Base-by-base conservation (phyloP, 37 sponge, comb jelly and placozoan genomes). In the Cladorhizidae sp. region DNA sequence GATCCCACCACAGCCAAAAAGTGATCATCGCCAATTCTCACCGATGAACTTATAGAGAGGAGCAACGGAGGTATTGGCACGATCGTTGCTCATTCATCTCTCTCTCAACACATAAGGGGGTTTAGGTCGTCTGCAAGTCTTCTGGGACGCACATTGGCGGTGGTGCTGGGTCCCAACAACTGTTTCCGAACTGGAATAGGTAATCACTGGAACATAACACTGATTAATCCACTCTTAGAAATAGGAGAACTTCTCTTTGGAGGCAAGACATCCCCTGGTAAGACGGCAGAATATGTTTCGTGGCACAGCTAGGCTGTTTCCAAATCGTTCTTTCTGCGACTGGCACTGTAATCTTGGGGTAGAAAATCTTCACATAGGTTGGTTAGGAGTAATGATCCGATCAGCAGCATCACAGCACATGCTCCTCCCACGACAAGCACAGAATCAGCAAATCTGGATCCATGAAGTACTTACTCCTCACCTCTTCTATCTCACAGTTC, bases 41-140 rank as follows among this genome's bases (percentile, higher is more conserved):
- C 86, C 89, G 73, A 88, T 88, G 28, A 85, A 52, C 80, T 97
- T 93, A 78, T 88, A 89, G 32, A 80, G 71, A 1, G 94, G 67
- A 14, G 83, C 54, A 12, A 79, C 64, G 45, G 83, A 91, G 17
- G 70, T 25, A 23, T 86, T 73, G 6, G 88, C 82, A 54, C 85
- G 74, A 0, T 81, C 74, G 26, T 76, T n/a, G n/a, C n/a, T n/a
- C n/a, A n/a, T n/a, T n/a, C n/a, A n/a, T n/a, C n/a, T n/a, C n/a
- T n/a, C n/a, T n/a, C n/a, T n/a, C n/a, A n/a, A n/a, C n/a, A n/a
- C n/a, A n/a, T n/a, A n/a, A n/a, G n/a, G n/a, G n/a, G n/a, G n/a
- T n/a, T n/a, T n/a, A n/a, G n/a, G n/a, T n/a, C n/a, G n/a, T n/a
- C n/a, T n/a, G n/a, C n/a, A n/a, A n/a, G n/a, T 86, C 29, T 29